phyloP scores from a whole-genome alignment of 2,888 invertebrate genomes.

The Rhimphoctona megacephalus region DNA sequence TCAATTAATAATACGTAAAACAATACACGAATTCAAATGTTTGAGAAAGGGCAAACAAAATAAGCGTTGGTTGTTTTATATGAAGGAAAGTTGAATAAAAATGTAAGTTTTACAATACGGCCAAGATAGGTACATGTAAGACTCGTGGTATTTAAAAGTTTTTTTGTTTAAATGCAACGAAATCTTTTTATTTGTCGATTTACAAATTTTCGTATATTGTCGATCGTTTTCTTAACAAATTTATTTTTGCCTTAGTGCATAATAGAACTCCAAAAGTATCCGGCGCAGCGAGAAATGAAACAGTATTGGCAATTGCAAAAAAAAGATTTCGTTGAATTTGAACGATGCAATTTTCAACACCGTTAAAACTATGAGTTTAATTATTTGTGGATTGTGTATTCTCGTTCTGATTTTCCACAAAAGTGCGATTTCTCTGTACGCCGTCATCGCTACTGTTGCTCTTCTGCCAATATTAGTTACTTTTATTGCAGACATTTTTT shows the following conservation, averaged over 20 bases:
- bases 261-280: not conserved
- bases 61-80: conserved; percentile 68
- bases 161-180: not conserved
- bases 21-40: conserved; percentile 72
- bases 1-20: conserved; percentile 75
- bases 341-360: not conserved
- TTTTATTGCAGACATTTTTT: conserved; percentile 19
- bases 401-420: conserved; percentile 31
- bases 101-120: conserved; percentile 43
- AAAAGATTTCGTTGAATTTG: not conserved
- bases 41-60: conserved; percentile 44
- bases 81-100: conserved; percentile 53
- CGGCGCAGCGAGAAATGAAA: not conserved
- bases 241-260: too few species aligned
- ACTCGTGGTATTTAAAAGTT: not conserved
- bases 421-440: conserved; percentile 39
- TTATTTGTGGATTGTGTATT: conserved; percentile 32
- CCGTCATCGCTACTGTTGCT: not conserved
- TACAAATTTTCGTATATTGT: not conserved
- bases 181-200: not conserved
- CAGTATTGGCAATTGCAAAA: not conserved
- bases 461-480: conserved; percentile 7
- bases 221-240: not conserved
- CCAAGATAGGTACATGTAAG: conserved; percentile 23
- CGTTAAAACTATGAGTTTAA: conserved; percentile 21